Percentiles rank a stretch among this genome's conserved stretches.
These are phyloP conservation scores for Picathartes gymnocephalus DNA, from an alignment of 2,113 vertebrate species.

Conservation along the genomic window DNA sequence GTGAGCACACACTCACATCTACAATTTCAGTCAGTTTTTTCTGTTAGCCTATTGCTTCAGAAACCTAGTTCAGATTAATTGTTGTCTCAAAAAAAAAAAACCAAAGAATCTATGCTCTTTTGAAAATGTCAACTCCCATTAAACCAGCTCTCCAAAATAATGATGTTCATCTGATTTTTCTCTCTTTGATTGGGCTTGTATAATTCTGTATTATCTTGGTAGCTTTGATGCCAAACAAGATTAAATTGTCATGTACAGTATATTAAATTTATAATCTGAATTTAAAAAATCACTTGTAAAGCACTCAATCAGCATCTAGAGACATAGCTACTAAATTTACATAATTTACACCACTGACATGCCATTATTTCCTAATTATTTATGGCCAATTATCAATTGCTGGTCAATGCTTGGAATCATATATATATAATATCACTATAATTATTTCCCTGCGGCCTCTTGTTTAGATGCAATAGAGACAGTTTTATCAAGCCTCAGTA, in stretches of 20 bases:
- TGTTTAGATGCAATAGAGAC: conserved; percentile 29
- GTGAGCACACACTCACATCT: conserved; percentile 26
- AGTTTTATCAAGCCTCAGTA: background rate
- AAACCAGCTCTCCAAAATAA: conserved; percentile 61
- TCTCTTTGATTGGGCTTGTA: conserved; percentile 71
- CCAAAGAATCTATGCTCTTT: conserved; percentile 35
- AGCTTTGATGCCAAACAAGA: conserved; percentile 74
- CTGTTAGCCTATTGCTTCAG: conserved; percentile 11
- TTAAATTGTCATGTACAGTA: conserved; percentile 74
- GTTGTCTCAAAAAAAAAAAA: conserved; percentile 8
- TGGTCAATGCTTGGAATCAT: conserved; percentile 67
- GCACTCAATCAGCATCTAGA: conserved; percentile 54
- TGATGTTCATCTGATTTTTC: conserved; percentile 58
- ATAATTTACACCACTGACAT: conserved; percentile 60
- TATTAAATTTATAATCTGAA: conserved; percentile 71
- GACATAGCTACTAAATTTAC: conserved; percentile 48
- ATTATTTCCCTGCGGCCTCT: conserved; percentile 63
- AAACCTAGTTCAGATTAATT: conserved; percentile 34
- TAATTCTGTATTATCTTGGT: conserved; percentile 72
- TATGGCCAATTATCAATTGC: conserved; percentile 72
- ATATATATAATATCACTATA: too few relatives aligned
- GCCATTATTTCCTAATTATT: conserved; percentile 68
- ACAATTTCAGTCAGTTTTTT: conserved; percentile 44
- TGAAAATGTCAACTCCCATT: conserved; percentile 56
- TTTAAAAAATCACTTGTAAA: conserved; percentile 62